These are phyloP conservation scores for Orthonevra nobilis DNA, from an alignment of 2,888 invertebrate species.

Conservation along the genomic window DNA sequence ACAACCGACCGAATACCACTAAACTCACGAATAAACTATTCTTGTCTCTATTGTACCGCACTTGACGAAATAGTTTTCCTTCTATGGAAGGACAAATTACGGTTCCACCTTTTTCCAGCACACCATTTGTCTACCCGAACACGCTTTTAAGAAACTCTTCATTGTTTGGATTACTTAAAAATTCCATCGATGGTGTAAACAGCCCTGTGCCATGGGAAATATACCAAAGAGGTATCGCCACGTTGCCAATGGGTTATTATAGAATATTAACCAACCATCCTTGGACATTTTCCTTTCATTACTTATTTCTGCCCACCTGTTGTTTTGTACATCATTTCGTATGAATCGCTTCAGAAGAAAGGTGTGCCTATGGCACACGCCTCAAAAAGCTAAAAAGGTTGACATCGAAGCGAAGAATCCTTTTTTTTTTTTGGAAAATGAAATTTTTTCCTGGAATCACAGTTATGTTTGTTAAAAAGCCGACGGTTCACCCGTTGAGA, in stretches of 20 bases:
- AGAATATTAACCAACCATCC: conserved; percentile 12
- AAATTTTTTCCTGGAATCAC: too few relatives aligned
- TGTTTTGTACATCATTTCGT: conserved; percentile 64
- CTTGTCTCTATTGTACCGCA: conserved; percentile 5
- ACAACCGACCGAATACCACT: conserved; percentile 35
- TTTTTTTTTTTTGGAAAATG: too few relatives aligned
- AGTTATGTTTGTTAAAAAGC: too few relatives aligned
- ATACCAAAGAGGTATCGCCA: background rate
- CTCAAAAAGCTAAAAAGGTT: too few relatives aligned
- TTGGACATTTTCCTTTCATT: conserved; percentile 1
- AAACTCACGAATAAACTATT: conserved; percentile 37
- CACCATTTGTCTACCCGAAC: conserved; percentile 10
- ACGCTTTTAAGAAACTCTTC: conserved; percentile 18
- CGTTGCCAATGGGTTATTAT: conserved; percentile 21
- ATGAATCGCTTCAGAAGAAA: conserved; percentile 46
- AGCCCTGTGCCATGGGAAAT: conserved; percentile 15
- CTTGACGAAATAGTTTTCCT: conserved; percentile 10
- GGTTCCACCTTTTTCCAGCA: conserved; percentile 32
- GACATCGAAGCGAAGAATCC: too few relatives aligned
- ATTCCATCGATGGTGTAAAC: conserved; percentile 48
- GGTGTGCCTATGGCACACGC: conserved; percentile 39
- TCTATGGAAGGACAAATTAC: background rate
- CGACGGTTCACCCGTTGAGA: too few relatives aligned
- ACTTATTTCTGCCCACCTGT: conserved; percentile 51
- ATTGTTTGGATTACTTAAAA: conserved; percentile 33